Evolutionary conservation across 2,888 invertebrate species (phyloP), one percentile per base, ranked within the genome.

Genomic region (Archaeoteleia sp.): DNA sequence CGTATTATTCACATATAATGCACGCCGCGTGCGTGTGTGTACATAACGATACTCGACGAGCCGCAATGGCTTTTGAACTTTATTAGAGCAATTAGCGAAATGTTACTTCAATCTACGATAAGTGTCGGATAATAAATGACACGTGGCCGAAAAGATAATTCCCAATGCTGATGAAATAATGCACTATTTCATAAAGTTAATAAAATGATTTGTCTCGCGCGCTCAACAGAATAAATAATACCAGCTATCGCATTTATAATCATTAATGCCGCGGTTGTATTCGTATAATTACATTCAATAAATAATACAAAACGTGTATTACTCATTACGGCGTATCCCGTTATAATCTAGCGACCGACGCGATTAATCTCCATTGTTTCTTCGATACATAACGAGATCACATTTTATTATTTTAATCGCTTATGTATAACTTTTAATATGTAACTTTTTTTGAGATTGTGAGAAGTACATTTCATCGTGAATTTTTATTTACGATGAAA

Each of bases 21-120:
- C 45, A 30, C 39, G 23, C 43, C 29, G 14, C 42, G 23, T 27
- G 13, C 23, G 12, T 25, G 27, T 7, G 27, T 9, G 30, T 20
- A 49, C 58, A 53, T 58, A 60, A 58, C 60, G 54, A 58, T 58
- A 58, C 54, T 43, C 66, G 48, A 66, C 60, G 66, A 66, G 42
- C 39, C 49, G 63, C 63, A 55, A 60, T 60, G 55, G 63, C 67
- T 62, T 68, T 68, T 62, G 58, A 68, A 68, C 68, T 68, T 63
- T 68, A 68, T 58, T 60, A 54, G 63, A 68, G 53, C 58, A 68
- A 63, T 68, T 68, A 68, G 54, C 23, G 51, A 68, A 63, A 63
- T 68, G 68, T 63, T 62, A 54, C 67, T 58, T 67, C 53, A 57
- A 67, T 62, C 40, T 53, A 35, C 53, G 58, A 48, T 62, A 66